Conservation (phyloP, 2,888 invertebrate species). For the Trichopria drosophilae region DNA sequence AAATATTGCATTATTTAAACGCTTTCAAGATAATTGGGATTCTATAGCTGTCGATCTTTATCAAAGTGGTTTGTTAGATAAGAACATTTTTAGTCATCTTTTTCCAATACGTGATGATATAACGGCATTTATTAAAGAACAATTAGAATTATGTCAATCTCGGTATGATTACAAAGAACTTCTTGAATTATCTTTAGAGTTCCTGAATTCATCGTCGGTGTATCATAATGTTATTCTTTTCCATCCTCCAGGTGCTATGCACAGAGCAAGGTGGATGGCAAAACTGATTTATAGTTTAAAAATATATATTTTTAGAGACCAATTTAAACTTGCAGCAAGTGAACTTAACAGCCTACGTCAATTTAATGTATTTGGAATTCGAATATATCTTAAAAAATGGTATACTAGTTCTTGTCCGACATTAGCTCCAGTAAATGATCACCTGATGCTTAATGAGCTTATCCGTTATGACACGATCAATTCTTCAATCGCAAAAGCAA, state of each 20-base stretch:
- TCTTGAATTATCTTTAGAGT: constrained; percentile 1
- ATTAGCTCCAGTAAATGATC: constrained; percentile 5
- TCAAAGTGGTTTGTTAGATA: no score
- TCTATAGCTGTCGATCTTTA: no score
- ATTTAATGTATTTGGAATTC: constrained; percentile 6
- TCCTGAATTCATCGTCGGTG: not conserved
- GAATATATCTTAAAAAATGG: constrained; percentile 8
- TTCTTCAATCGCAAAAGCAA: not conserved
- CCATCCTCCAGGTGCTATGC: constrained; percentile 38
- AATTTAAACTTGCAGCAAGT: constrained; percentile 10
- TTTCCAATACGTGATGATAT: no score
- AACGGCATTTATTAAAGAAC: no score
- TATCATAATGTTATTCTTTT: constrained; percentile 23
- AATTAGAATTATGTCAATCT: not conserved
- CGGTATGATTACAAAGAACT: constrained; percentile 8
- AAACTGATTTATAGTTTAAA: constrained; percentile 34
- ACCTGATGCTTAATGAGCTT: constrained; percentile 4
- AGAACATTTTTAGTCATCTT: no score
- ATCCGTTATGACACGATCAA: constrained; percentile 1
- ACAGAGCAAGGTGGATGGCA: constrained; percentile 44
- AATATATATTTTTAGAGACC: constrained; percentile 29
- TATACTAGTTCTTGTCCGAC: not conserved
- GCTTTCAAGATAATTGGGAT: no score
- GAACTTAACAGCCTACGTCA: not conserved
- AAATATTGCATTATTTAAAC: no score